Percentiles rank a stretch among this genome's conserved stretches.
Evolutionary conservation across 2,888 invertebrate genomes (phyloP).

Genomic region (Eupithecia abbreviata): DNA sequence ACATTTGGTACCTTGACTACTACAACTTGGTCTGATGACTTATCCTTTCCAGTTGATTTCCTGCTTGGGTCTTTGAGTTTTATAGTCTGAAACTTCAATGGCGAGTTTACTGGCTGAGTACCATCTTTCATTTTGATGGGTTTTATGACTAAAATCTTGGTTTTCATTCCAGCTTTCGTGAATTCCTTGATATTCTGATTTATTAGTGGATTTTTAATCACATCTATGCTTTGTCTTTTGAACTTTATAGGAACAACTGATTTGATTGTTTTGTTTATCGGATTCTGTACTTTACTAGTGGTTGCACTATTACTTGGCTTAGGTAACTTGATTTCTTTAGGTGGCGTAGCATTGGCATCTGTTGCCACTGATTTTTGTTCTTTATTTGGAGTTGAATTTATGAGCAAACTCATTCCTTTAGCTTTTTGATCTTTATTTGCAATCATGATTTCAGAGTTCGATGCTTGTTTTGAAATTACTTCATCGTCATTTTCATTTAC

Average conservation of each 20-base stretch:
- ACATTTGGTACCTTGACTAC: conserved; percentile 76
- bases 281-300: conserved; percentile 31
- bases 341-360: conserved; percentile 3
- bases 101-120: conserved; percentile 54
- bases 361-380: conserved; percentile 3
- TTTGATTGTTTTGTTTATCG: conserved; percentile 52
- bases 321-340: conserved; percentile 8
- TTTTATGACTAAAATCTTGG: conserved; percentile 78
- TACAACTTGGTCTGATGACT: conserved; percentile 67
- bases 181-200: conserved; percentile 75
- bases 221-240: conserved; percentile 70
- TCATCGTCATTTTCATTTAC: conserved; percentile 19
- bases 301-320: conserved; percentile 6
- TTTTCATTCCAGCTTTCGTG: conserved; percentile 76
- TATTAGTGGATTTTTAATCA: conserved; percentile 74
- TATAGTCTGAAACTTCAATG: conserved; percentile 84
- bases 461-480: background rate
- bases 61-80: conserved; percentile 86
- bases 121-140: conserved; percentile 74
- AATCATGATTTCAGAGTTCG: conserved; percentile 19
- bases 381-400: conserved; percentile 18
- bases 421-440: conserved; percentile 30
- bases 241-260: conserved; percentile 70
- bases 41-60: conserved; percentile 59
- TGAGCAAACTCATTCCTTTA: conserved; percentile 5